Evolutionary conservation across 2,797 vertebrate species (phyloP), one percentile per base, ranked within the genome.

Genomic region (Astyanax mexicanus): DNA sequence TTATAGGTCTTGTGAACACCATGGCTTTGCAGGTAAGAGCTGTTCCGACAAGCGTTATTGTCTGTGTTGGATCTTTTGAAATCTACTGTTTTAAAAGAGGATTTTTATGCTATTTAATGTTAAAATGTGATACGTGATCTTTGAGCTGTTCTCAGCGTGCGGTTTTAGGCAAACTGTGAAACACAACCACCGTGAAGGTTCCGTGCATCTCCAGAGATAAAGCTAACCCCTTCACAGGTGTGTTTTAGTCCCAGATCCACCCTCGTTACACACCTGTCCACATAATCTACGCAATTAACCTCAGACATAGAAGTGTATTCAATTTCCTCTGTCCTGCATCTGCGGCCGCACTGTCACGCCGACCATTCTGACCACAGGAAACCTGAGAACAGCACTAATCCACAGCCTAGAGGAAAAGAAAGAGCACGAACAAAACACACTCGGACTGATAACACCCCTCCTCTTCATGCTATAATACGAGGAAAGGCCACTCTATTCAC

Each of bases 201-300:
- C 83, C 75, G 68, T 62, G 15, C 40, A 68, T 73, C 37, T 0
- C 68, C 75, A 65, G 37, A 74, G 78, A 74, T 86, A 87, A 84
- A 82, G 77, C 83, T 81, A 77, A 80, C 52, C 51, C 55, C 32
- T 82, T 87, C 84, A 87, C 79, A 85, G 78, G 85, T 88, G 86
- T 84, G 84, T 80, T 79, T 77, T 74, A 73, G 58, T 79, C 79
- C 73, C 38, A 0, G 47, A 87, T 85, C 88, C 77, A 74, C 64
- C 82, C 70, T 2, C 5, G 2, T 32, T 55, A 82, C 90, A 90
- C 90, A 93, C 89, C 90, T 91, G 91, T 91, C 88, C 80, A 78
- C 82, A 85, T 90, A 90, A 92, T 92, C 92, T 88, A 44, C 70
- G 85, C 86, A 90, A 91, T 92, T 91, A 92, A 92, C 89, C 89